Evolutionary conservation across 2,113 vertebrate genomes (phyloP).

Genomic region (Setophaga coronata): DNA sequence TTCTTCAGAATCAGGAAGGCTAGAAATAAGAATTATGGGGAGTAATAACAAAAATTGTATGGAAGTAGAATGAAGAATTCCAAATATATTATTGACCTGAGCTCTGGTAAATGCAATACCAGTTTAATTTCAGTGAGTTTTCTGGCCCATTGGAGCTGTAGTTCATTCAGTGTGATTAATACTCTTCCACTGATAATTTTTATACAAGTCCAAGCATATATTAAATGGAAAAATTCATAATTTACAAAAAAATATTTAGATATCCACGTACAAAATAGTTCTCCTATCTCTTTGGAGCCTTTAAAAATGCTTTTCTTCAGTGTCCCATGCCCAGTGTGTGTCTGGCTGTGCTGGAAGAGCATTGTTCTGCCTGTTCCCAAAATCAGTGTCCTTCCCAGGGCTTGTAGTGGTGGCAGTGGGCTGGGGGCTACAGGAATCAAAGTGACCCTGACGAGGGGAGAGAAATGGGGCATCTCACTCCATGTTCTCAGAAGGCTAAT

Average conservation of each 20-base stretch:
- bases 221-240: not conserved
- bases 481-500: too few species aligned
- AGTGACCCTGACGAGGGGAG: too few species aligned
- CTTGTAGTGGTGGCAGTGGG: not conserved
- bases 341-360: not conserved
- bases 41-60: not conserved
- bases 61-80: not conserved
- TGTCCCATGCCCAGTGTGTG: accelerated
- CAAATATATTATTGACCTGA: not conserved
- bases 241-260: not conserved
- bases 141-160: not conserved
- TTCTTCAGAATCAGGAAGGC: not conserved
- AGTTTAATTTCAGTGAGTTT: not conserved
- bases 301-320: not conserved
- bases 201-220: not conserved
- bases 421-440: too few species aligned
- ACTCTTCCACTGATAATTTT: not conserved
- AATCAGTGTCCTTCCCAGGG: not conserved
- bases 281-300: not conserved
- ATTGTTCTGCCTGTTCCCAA: accelerated
- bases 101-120: not conserved
- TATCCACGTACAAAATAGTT: not conserved
- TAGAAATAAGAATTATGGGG: not conserved
- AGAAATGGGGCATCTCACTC: too few species aligned
- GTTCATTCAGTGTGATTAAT: not conserved